Evolutionary conservation across 2,113 vertebrate species (phyloP), one percentile per base, ranked within the genome.

Genomic region (Pterocles gutturalis): DNA sequence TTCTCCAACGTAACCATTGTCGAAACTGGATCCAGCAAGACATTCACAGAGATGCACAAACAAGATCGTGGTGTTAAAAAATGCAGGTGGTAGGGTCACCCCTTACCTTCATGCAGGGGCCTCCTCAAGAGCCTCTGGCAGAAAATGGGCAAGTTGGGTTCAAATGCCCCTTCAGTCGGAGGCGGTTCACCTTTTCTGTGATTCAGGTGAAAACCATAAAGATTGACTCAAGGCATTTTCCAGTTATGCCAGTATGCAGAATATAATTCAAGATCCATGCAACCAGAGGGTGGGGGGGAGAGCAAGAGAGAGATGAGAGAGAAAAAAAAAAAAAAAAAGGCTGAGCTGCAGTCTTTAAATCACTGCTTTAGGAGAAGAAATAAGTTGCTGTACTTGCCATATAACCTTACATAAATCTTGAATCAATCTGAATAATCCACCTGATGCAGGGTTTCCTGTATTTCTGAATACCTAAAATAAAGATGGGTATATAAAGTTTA

Each of bases 301-400:
- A 46, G 20, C 24, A n/a, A 5, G n/a, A 8, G 17, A 33, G 33
- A 46, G 31, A 31, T 3, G 7, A n/a, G 41, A 41, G 41, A 14
- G 13, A 12, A 41, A 41, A n/a, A 43, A 45, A 67, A 41, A 41
- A 41, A 41, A 31, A 43, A 45, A 67, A 31, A 36, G 7, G 2
- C 46, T 61, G 6, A 65, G 11, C 6, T 71, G 31, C 5, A 33
- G 31, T 21, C 64, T 54, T 83, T 51, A 87, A 87, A 81, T n/a
- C 8, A 31, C 11, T 78, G 26, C 17, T 58, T 33, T 54, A 29
- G 25, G 36, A 70, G n/a, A 78, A 49, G 7, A 29, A 82, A 8
- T n/a, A n/a, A n/a, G n/a, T n/a, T n/a, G n/a, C 3, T 3, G 7
- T 10, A 2, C 7, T 17, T 80, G n/a, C 43, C 58, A 9, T 0